phyloP scores from a whole-genome alignment of 2,113 vertebrate species.

The Elgaria multicarinata region DNA sequence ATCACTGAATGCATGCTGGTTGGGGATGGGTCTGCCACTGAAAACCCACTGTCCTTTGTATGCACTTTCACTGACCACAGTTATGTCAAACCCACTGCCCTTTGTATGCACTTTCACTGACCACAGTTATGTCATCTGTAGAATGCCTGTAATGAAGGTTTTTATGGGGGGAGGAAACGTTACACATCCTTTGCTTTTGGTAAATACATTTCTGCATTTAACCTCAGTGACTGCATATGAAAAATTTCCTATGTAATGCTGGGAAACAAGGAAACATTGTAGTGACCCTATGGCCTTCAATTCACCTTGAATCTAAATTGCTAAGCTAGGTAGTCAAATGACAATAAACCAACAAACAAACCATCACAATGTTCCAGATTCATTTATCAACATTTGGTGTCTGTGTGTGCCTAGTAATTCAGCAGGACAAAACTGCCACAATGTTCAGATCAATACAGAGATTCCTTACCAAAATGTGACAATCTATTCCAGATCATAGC shows the following conservation, averaged over 20 bases:
- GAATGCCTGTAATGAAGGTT: not conserved
- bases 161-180: not conserved
- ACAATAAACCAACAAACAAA: constrained; percentile 38
- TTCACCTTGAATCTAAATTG: not conserved
- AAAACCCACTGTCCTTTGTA: not conserved
- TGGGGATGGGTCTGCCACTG: not conserved
- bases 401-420: not conserved
- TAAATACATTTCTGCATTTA: not conserved
- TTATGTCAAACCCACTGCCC: not conserved
- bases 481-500: constrained; percentile 4
- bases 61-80: not conserved
- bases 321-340: not conserved
- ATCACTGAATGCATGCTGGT: not conserved
- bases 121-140: not conserved
- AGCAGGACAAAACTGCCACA: constrained; percentile 36
- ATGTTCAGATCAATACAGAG: constrained; percentile 31
- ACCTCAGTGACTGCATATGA: not conserved
- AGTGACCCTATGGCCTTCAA: not conserved
- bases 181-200: not conserved
- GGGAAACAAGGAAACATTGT: not conserved
- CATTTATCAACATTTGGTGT: not conserved
- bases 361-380: not conserved
- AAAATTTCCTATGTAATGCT: not conserved
- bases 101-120: not conserved
- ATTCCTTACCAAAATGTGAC: constrained; percentile 35